Base-by-base conservation (phyloP, 1,140 invertebrate genomes). In the Himalopsyche phryganea region DNA sequence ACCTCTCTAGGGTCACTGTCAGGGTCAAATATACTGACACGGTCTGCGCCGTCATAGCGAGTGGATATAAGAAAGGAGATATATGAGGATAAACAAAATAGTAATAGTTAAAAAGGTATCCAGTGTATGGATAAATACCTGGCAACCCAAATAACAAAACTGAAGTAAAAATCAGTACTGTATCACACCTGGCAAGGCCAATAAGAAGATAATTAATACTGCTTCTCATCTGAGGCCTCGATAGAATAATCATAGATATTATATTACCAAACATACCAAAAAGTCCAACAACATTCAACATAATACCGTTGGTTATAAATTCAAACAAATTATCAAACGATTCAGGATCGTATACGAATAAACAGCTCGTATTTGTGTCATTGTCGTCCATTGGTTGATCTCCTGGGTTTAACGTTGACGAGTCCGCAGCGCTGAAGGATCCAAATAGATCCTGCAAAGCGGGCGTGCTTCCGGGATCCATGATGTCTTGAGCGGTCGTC, bases 21-120 rank as follows among this genome's bases (percentile, higher is more conserved):
- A 98, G 83, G 0, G 96, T 98, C 61, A 97, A 81, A 79, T 97
- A 98, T 41, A 96, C 92, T 13, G 92, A 94, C 20, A 92, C 92
- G 35, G 94, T 96, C 71, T 93, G 94, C 11, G 92, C 90, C 5
- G 89, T 89, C 66, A 92, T 83, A 1, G 89, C 92, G 10, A 96
- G 71, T 0, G 94, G 94, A 71, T 92, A 98, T 3, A 93, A 81
- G 57, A 87, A 85, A 1, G 86, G 85, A 11, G 91, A 89, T 58
- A 94, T 83, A 60, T 86, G 85, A 18, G 91, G 90, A 71, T 88
- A 91, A 33, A 93, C 79, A 57, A 84, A 80, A 73, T 85, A 89
- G 66, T 89, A 87, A 75, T 95, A 95, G 58, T 83, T 81, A 66
- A 85, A 86, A 35, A 92, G 77, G 11, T 82, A 75, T 0, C 83